These are phyloP conservation scores for Glaucomys volans DNA, from an alignment of 2,113 vertebrate species.

Conservation along the genomic window DNA sequence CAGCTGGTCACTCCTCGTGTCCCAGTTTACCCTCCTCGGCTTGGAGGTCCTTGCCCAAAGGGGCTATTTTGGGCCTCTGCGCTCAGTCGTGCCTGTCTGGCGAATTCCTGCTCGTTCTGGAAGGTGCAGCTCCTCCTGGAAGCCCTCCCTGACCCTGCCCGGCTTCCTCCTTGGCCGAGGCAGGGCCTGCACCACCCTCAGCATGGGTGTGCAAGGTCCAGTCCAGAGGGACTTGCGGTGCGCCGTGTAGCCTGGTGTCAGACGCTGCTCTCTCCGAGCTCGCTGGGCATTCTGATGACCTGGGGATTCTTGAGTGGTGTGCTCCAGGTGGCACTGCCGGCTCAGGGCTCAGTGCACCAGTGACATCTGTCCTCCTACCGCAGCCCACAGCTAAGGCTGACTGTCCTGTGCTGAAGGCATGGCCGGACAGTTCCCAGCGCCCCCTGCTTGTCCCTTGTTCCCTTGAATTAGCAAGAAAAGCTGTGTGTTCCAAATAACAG, in stretches of 20 bases:
- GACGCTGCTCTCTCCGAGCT: too few relatives aligned
- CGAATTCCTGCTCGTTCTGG: background rate
- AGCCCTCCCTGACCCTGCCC: slow-evolving; percentile 40
- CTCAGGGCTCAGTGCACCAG: too few relatives aligned
- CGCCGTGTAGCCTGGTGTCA: too few relatives aligned
- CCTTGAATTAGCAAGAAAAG: background rate
- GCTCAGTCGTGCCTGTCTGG: slow-evolving; percentile 23
- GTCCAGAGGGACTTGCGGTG: background rate
- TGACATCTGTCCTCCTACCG: background rate
- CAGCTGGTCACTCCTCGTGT: background rate
- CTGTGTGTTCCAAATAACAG: background rate
- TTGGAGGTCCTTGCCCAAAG: background rate
- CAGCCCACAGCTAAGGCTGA: background rate
- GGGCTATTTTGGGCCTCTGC: slow-evolving; percentile 63
- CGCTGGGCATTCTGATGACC: too few relatives aligned
- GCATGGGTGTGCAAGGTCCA: background rate
- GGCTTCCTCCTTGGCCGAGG: background rate
- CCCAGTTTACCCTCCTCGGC: slow-evolving; percentile 42
- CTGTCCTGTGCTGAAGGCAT: background rate
- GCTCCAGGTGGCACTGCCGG: too few relatives aligned
- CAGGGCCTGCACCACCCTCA: background rate
- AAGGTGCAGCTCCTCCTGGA: slow-evolving; percentile 45
- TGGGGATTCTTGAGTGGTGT: too few relatives aligned
- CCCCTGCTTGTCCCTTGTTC: background rate
- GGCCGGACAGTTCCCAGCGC: background rate